Base-by-base conservation (phyloP, 2,113 vertebrate genomes). In the Brachionichthys hirsutus region DNA sequence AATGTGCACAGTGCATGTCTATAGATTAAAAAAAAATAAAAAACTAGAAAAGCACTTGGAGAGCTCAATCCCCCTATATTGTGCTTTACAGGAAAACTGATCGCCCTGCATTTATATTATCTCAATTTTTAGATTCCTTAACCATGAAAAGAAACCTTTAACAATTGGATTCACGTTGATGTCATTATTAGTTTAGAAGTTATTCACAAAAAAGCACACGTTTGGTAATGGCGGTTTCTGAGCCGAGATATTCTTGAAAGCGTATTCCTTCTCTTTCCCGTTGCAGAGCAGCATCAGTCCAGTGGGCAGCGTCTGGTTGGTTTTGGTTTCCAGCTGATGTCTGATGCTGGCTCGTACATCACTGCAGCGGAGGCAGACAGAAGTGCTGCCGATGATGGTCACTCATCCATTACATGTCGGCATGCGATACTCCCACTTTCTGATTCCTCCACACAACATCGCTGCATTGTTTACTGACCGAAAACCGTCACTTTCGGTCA, bases 401-500 rank as follows among this genome's bases (percentile, higher is more conserved):
- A 47, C 57, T 67, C 69, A 55, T 44, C 67, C 67, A 55, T 61
- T 61, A 67, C 55, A 46, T 42, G 40, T 11, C 1, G 53, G 43
- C 73, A 56, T 79, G 20, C 49, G 55, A 68, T 70, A 45, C 20
- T 41, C 19, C 45, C 43, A 47, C 19, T 52, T 19, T 35, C 11
- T 52, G 4, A 18, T 14, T 55, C 46, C 16, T 24, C 35, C 55
- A 20, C 34, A 41, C 14, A 46, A 1, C 48, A 38, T 38, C 36
- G 9, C 36, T 38, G 9, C 12, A 38, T 12, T 38, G 36, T n/a
- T n/a, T n/a, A n/a, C n/a, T n/a, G n/a, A n/a, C 3, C 8, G 36
- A 38, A 38, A 12, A 38, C 65, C 60, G 52, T 68, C 22, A 67
- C 67, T 78, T 73, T 30, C 17, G 52, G 17, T 66, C 67, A 18